Base-by-base conservation (phyloP, 2,888 invertebrate species). In the Plutella xylostella region DNA sequence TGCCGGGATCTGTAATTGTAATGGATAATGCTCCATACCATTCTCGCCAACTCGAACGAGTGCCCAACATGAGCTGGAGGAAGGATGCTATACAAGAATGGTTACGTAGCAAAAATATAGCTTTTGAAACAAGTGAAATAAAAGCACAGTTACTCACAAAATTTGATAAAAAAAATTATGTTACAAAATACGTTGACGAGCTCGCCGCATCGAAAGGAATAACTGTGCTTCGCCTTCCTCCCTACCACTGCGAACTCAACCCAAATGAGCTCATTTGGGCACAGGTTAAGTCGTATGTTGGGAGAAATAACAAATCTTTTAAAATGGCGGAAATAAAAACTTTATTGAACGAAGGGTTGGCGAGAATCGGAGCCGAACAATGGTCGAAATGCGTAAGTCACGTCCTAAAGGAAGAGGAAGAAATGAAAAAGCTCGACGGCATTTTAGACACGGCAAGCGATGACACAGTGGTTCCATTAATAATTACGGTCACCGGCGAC, bases 1-100 rank as follows among this genome's bases (percentile, higher is more conserved):
- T n/a, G n/a, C n/a, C n/a, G n/a, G n/a, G n/a, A n/a, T n/a, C n/a
- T n/a, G 47, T 50, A 1, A 38, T 51, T 15, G 48, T 51, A 4
- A 22, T 51, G 19, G 51, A 51, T 30, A 49, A 48, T 38, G 49
- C 50, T 12, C 46, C 47, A 12, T 52, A 52, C 45, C 48, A 52
- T 25, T 50, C 50, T 3, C 30, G 48, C n/a, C 31, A 14, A 9
- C 5, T 39, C 7, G 48, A 52, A 7, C 18, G 17, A 42, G 19
- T 45, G 21, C 48, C 50, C n/a, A 49, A 42, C 22, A 50, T 47
- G 47, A 22, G 22, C 19, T 50, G 50, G 47, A 41, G 48, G 25
- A 51, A 51, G 33, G 45, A n/a, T 9, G 37, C 39, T 0, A 48
- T 51, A 37, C 40, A 45, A 31, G 33, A 25, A 1, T 48, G 48